Conservation (phyloP, 2,888 invertebrate genomes). For the Eupithecia pulchellata region DNA sequence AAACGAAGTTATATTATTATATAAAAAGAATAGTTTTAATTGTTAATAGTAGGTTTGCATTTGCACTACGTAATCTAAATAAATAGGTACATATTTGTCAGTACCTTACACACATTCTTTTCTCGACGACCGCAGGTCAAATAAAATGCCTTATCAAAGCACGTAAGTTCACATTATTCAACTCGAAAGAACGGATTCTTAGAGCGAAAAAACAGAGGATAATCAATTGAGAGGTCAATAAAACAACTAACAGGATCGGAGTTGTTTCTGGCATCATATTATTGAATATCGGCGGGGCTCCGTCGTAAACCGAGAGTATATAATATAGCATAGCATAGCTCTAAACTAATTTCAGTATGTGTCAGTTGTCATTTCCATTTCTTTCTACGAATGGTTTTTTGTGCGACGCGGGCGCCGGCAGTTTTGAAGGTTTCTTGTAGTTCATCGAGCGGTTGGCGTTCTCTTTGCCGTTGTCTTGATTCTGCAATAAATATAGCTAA, state of each 20-base stretch:
- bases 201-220: neutral
- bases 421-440: constrained; percentile 67
- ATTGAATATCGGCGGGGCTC: neutral
- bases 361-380: constrained; percentile 54
- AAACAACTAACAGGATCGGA: no score
- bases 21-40: neutral
- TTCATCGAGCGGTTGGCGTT: constrained; percentile 60
- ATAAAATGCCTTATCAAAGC: neutral
- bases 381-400: constrained; percentile 71
- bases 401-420: constrained; percentile 66
- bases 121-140: neutral
- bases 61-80: neutral
- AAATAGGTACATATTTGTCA: neutral
- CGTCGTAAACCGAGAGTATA: neutral
- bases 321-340: neutral
- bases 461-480: constrained; percentile 68
- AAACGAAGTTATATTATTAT: neutral
- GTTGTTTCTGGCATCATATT: neutral
- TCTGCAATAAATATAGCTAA: constrained; percentile 42
- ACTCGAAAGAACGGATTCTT: neutral
- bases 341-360: neutral
- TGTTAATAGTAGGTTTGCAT: constrained; percentile 2
- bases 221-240: no score
- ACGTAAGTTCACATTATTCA: neutral
- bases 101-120: neutral